A percentile compares a stretch with the other conserved stretches of the same genome.
Evolutionary conservation across 2,888 invertebrate genomes (phyloP).

Genomic region (Drosophila leonis): DNA sequence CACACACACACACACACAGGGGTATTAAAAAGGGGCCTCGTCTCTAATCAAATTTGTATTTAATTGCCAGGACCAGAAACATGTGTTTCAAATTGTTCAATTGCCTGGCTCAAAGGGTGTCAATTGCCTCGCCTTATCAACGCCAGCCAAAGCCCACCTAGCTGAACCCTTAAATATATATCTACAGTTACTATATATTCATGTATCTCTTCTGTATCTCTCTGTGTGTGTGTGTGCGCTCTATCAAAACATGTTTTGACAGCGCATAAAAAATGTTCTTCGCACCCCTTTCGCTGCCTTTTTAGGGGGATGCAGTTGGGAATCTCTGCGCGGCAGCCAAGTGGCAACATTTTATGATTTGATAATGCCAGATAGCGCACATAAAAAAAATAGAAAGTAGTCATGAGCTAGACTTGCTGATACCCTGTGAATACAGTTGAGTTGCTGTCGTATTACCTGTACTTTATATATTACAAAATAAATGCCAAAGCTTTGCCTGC

Average conservation of each 20-base stretch:
- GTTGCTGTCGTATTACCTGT: no score
- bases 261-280: slow-evolving; percentile 82
- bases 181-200: slow-evolving; percentile 39
- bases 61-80: slow-evolving; percentile 73
- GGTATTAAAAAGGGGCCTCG: slow-evolving; percentile 8
- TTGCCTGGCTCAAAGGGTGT: slow-evolving; percentile 63
- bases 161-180: slow-evolving; percentile 31
- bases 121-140: slow-evolving; percentile 57
- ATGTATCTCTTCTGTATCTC: slow-evolving; percentile 3
- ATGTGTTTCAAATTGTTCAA: slow-evolving; percentile 75
- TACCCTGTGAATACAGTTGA: slow-evolving; percentile 7
- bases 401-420: not conserved
- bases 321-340: slow-evolving; percentile 63
- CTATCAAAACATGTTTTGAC: slow-evolving; percentile 85
- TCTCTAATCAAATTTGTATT: slow-evolving; percentile 71
- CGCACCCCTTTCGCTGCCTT: slow-evolving; percentile 48
- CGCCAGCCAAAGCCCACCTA: slow-evolving; percentile 10
- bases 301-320: slow-evolving; percentile 45
- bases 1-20: not conserved
- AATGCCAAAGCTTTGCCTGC: no score
- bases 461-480: no score
- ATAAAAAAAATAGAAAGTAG: not conserved
- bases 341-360: slow-evolving; percentile 85
- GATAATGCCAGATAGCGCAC: slow-evolving; percentile 81
- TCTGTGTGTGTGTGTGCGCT: slow-evolving; percentile 47